phyloP scores from a whole-genome alignment of 2,888 invertebrate genomes.

The Cyclophora albipunctata region DNA sequence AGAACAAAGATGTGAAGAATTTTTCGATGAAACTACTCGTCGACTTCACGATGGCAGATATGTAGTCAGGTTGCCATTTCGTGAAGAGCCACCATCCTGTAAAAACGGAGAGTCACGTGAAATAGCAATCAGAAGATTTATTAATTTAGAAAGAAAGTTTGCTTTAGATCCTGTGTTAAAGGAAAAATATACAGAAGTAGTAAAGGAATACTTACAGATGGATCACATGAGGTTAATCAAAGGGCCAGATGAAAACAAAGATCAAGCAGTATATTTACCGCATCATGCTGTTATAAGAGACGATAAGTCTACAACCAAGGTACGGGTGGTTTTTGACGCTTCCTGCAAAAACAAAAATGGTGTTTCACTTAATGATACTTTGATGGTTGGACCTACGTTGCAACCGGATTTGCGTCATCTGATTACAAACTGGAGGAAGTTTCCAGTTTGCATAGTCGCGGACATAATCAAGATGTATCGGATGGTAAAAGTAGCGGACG shows the following conservation, averaged over 20 bases:
- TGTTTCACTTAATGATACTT: constrained; percentile 6
- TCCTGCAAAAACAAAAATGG: constrained; percentile 3
- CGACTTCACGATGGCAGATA: too few relatives aligned
- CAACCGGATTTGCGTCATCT: constrained; percentile 6
- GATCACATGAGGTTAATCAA: constrained; percentile 8
- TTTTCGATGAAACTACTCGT: too few relatives aligned
- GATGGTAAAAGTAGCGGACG: constrained; percentile 1
- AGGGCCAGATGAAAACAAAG: neutral
- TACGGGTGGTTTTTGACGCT: too few relatives aligned
- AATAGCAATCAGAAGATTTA: neutral
- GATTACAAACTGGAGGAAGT: constrained; percentile 1
- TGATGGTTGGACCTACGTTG: constrained; percentile 7
- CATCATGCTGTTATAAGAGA: constrained; percentile 16
- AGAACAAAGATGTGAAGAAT: neutral
- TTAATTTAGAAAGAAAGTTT: neutral
- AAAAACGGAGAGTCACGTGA: neutral
- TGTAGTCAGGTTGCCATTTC: too few relatives aligned
- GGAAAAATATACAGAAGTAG: too few relatives aligned
- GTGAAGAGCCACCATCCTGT: too few relatives aligned
- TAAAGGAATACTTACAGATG: neutral
- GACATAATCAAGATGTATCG: constrained; percentile 14
- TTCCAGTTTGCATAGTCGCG: constrained; percentile 1
- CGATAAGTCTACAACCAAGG: too few relatives aligned
- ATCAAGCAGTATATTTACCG: neutral
- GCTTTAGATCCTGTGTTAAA: neutral